Evolutionary conservation across 2,888 invertebrate genomes (phyloP).

Genomic region (Nemapogon koenigi): DNA sequence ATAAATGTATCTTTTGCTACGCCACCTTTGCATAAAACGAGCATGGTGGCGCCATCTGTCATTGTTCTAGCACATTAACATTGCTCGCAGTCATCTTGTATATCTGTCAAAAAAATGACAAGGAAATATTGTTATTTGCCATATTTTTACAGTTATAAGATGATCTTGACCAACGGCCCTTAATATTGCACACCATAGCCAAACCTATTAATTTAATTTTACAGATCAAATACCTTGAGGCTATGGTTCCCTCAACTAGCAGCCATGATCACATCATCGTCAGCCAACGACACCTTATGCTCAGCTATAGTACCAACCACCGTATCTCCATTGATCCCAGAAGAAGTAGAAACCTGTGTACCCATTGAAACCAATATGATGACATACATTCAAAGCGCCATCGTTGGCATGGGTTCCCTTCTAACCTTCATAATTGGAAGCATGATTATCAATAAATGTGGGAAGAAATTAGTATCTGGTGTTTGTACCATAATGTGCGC

Average conservation of each 20-base stretch:
- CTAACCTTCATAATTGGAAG: constrained; percentile 68
- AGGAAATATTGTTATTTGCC: no score
- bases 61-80: no score
- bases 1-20: no score
- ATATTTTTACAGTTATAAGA: no score
- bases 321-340: constrained; percentile 15
- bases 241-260: constrained; percentile 89
- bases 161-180: no score
- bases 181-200: no score
- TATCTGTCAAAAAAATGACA: no score
- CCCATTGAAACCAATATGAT: constrained; percentile 60
- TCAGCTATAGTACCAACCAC: constrained; percentile 35
- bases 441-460: constrained; percentile 44
- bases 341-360: constrained; percentile 26
- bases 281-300: constrained; percentile 33
- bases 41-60: no score
- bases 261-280: constrained; percentile 63
- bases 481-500: constrained; percentile 54
- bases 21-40: no score
- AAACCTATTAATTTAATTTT: no score
- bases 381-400: constrained; percentile 74
- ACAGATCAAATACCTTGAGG: constrained; percentile 78
- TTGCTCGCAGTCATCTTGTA: no score
- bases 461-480: constrained; percentile 39
- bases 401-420: constrained; percentile 69